Evolutionary conservation across 1,140 invertebrate species (phyloP).

Genomic region (Dendroctonus valens): DNA sequence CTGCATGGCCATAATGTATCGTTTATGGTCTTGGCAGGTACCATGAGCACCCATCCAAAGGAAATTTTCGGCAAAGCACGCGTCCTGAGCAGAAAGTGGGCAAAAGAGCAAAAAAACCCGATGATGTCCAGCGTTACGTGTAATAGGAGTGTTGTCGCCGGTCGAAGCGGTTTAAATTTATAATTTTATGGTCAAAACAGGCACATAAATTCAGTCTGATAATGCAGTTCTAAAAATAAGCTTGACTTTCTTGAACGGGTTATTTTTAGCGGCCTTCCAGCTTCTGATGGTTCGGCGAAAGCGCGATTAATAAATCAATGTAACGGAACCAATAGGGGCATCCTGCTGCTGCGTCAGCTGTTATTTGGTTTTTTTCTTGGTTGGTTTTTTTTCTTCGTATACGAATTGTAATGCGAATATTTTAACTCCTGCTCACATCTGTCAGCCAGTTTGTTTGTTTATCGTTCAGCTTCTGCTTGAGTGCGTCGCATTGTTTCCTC

Average conservation of each 20-base stretch:
- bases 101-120: not conserved
- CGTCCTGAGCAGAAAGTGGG: no score
- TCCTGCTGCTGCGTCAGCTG: not conserved
- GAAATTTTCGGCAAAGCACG: no score
- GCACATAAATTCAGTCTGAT: constrained; percentile 12
- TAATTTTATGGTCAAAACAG: constrained; percentile 12
- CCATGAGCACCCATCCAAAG: no score
- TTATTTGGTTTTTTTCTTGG: no score
- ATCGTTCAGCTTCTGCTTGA: not conserved
- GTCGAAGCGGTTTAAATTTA: no score
- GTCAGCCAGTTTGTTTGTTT: not conserved
- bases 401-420: no score
- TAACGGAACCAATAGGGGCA: constrained; percentile 9
- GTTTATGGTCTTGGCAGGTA: no score
- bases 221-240: constrained; percentile 17
- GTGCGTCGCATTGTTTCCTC: not conserved
- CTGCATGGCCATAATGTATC: no score
- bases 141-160: no score
- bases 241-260: not conserved
- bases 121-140: no score
- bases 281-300: constrained; percentile 12
- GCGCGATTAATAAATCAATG: constrained; percentile 12
- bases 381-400: no score
- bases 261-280: constrained; percentile 13
- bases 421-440: not conserved